Evolutionary conservation across 1,140 invertebrate genomes (phyloP), one percentile per base, ranked within the genome.

Genomic region (Sogatella furcifera): DNA sequence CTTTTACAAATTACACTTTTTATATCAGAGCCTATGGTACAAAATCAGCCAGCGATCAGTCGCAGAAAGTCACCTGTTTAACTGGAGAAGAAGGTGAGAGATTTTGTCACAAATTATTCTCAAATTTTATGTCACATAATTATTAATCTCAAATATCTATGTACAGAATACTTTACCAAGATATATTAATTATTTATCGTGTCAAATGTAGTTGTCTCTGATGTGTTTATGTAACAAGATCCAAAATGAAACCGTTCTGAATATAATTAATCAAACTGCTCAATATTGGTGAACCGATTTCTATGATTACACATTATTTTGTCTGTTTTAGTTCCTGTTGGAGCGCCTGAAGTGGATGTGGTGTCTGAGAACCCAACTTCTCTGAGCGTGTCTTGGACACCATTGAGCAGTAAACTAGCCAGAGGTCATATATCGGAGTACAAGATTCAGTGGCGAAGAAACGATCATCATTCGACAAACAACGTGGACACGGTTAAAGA

Each of bases 1-100:
- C 80, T 5, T 82, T 75, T 73, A 85, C 83, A 60, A 84, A 84
- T 72, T 86, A 86, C 66, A 80, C 80, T 17, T 82, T 85, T 68
- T 85, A 82, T 65, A 74, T 86, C 41, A 73, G 82, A 59, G 76
- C 80, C 21, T 86, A 81, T 73, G 80, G 76, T 67, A 77, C 76
- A 62, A 76, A 75, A 68, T 78, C 76, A 62, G 79, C 81, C 21
- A 84, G 83, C 65, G 81, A 84, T 66, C 78, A 78, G 59, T 84
- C 82, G 1, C 73, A 80, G 52, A 73, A 73, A 62, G 77, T 84
- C 58, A 73, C 77, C 42, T 84, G 83, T 69, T 71, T 74, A 61
- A 84, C 84, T 38, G 75, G 74, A 64, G 78, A 80, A 67, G 77
- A 78, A 70, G 79, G 83, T 84, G 69, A 70, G 68, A 63, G 34